Percentiles rank a stretch among this genome's conserved stretches.
These are phyloP conservation scores for Drosophila fungiperda DNA, from an alignment of 2,888 invertebrate species.

Conservation along the genomic window DNA sequence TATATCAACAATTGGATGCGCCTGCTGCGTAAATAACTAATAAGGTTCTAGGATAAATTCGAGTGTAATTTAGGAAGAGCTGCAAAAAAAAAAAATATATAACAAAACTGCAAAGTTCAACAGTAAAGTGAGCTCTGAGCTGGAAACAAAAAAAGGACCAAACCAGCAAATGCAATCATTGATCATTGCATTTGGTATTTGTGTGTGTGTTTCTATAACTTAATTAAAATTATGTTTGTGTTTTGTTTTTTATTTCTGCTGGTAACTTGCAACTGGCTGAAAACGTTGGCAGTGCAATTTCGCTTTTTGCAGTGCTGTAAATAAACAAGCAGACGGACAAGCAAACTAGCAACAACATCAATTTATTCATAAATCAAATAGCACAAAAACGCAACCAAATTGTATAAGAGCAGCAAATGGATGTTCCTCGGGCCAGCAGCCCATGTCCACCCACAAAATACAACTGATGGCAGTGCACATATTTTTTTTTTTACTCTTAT, in stretches of 20 bases:
- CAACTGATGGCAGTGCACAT: slow-evolving; percentile 24
- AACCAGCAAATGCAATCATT: slow-evolving; percentile 44
- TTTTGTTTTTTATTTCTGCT: slow-evolving; percentile 44
- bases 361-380: slow-evolving; percentile 71
- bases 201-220: slow-evolving; percentile 50
- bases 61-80: slow-evolving; percentile 63
- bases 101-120: slow-evolving; percentile 20
- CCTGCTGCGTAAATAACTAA: slow-evolving; percentile 77
- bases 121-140: slow-evolving; percentile 18
- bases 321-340: slow-evolving; percentile 24
- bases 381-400: slow-evolving; percentile 58
- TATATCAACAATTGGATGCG: slow-evolving; percentile 24
- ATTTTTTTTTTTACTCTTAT: slow-evolving; percentile 40
- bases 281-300: slow-evolving; percentile 49
- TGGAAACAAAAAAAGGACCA: slow-evolving; percentile 2
- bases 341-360: slow-evolving; percentile 60
- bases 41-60: slow-evolving; percentile 71
- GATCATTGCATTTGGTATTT: slow-evolving; percentile 27
- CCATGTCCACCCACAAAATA: neutral
- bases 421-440: neutral
- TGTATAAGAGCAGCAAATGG: slow-evolving; percentile 21
- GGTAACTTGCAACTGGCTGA: slow-evolving; percentile 8
- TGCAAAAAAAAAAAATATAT: slow-evolving; percentile 21
- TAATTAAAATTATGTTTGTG: slow-evolving; percentile 72
- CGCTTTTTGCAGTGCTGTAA: slow-evolving; percentile 51